Conservation (phyloP, 2,797 vertebrate genomes). For the Pantherophis alleghaniensis region DNA sequence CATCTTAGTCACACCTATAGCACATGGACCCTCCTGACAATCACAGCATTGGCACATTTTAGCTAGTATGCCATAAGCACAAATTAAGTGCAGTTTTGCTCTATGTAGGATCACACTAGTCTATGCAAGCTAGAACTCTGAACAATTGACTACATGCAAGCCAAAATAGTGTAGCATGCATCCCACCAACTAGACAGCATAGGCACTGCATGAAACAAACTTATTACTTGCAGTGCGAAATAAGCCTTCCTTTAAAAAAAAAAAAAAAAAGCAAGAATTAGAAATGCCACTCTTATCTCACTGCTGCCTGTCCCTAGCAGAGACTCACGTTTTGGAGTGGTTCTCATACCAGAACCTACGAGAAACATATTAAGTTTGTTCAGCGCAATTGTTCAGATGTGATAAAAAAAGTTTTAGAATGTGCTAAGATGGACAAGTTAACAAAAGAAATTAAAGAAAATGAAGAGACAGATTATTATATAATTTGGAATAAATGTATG, state of each 20-base stretch:
- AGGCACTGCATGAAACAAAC: background rate
- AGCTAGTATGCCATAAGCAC: background rate
- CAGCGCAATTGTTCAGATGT: no score
- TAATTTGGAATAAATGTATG: no score
- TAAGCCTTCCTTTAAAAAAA: background rate
- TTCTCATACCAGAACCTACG: background rate
- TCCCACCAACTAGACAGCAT: background rate
- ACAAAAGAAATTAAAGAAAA: no score
- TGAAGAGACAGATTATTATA: no score
- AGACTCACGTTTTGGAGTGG: background rate
- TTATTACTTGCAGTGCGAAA: background rate
- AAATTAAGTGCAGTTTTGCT: background rate
- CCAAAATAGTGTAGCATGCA: background rate
- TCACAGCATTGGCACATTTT: background rate
- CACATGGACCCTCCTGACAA: background rate
- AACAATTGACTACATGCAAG: background rate
- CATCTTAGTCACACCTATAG: background rate
- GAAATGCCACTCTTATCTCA: background rate
- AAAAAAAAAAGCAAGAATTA: background rate
- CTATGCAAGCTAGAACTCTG: background rate
- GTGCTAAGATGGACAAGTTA: no score
- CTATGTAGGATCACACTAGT: background rate
- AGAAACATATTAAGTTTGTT: background rate
- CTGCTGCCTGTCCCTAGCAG: background rate
- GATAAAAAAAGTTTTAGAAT: no score